Percentiles rank a stretch among this genome's conserved stretches.
Evolutionary conservation across 2,797 vertebrate genomes (phyloP).

Genomic region (Aeoliscus strigatus): DNA sequence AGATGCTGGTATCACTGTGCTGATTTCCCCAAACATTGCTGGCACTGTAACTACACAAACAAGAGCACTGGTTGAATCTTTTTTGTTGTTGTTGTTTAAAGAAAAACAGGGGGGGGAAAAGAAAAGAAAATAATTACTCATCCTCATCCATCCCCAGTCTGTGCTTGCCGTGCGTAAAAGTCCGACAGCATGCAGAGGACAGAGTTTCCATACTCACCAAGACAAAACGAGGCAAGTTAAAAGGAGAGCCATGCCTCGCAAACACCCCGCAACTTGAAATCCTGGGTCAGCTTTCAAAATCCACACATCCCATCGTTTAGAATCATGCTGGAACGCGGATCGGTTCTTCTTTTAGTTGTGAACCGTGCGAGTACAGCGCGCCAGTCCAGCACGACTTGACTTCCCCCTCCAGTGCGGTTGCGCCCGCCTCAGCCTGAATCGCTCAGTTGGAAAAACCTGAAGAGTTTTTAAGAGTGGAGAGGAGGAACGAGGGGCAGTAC

Average conservation of each 20-base stretch:
- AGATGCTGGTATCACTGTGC: slow-evolving; percentile 72
- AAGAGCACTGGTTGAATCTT: no score
- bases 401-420: slow-evolving; percentile 65
- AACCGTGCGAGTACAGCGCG: slow-evolving; percentile 61
- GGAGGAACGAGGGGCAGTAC: slow-evolving; percentile 72
- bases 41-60: slow-evolving; percentile 67
- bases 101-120: no score
- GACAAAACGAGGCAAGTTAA: slow-evolving; percentile 78
- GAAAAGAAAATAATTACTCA: no score
- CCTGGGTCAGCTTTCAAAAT: slow-evolving; percentile 73
- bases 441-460: slow-evolving; percentile 73
- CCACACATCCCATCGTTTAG: slow-evolving; percentile 68
- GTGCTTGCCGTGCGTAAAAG: slow-evolving; percentile 59
- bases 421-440: slow-evolving; percentile 73
- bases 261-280: slow-evolving; percentile 53
- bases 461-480: slow-evolving; percentile 78
- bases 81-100: no score
- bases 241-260: slow-evolving; percentile 79
- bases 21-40: slow-evolving; percentile 69
- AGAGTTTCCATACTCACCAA: slow-evolving; percentile 80
- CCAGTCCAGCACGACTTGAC: slow-evolving; percentile 70
- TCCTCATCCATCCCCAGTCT: slow-evolving; percentile 12
- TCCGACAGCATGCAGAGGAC: slow-evolving; percentile 42
- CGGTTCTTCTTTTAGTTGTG: slow-evolving; percentile 47
- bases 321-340: slow-evolving; percentile 49